Evolutionary conservation across 2,888 invertebrate genomes (phyloP).

Genomic region (Pammene fasciana): DNA sequence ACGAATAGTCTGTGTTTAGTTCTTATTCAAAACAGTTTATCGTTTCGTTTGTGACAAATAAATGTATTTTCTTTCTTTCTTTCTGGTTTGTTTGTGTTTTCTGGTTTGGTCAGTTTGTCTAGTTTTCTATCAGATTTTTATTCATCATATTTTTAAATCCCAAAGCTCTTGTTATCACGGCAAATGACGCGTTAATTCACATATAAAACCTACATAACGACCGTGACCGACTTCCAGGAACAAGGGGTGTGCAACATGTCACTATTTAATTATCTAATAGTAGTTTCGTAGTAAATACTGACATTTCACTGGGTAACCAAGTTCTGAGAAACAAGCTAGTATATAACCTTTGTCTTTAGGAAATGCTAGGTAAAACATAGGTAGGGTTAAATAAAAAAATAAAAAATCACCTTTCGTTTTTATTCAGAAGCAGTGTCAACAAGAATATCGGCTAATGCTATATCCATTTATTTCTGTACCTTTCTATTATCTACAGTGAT

Average conservation of each 20-base stretch:
- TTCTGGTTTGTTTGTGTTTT: no score
- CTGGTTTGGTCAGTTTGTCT: no score
- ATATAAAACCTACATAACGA: background rate
- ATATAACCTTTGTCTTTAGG: background rate
- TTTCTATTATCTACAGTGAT: no score
- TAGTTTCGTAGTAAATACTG: constrained; percentile 5
- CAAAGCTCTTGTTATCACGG: background rate
- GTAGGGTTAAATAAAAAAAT: no score
- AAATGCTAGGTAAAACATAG: background rate
- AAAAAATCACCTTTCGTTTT: no score
- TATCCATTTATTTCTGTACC: no score
- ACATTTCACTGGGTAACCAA: background rate
- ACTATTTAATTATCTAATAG: constrained; percentile 23
- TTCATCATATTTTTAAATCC: background rate
- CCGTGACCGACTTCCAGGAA: constrained; percentile 26
- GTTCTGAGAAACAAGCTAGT: constrained; percentile 2
- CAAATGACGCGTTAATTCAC: background rate
- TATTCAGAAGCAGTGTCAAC: no score
- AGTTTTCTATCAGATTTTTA: background rate
- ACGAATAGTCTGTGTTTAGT: no score
- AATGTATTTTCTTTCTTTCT: no score
- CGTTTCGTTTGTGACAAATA: no score
- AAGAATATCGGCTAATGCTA: no score
- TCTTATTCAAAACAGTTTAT: no score
- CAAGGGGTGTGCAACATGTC: background rate